These are phyloP conservation scores for Imbricaverruca yamaguchii DNA, from an alignment of 2,888 invertebrate genomes.

Conservation along the genomic window DNA sequence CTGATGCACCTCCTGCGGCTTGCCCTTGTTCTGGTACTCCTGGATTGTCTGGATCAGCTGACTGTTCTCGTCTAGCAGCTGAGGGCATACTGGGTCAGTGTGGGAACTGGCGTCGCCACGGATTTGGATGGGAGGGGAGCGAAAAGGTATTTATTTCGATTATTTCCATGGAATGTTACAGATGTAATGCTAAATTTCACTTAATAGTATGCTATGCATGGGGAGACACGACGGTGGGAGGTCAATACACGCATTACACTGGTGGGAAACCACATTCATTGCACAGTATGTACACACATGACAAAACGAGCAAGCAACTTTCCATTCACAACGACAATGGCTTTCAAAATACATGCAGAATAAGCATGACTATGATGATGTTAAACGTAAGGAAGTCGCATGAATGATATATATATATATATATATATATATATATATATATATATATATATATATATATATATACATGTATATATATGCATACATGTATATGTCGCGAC, in stretches of 20 bases:
- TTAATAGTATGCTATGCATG: not conserved
- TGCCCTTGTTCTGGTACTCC: slow-evolving; percentile 93
- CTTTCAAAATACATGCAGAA: too few relatives aligned
- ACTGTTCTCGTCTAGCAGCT: slow-evolving; percentile 95
- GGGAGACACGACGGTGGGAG: not conserved
- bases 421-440: too few relatives aligned
- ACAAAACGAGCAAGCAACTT: too few relatives aligned
- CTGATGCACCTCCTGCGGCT: slow-evolving; percentile 63
- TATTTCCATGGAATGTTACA: not conserved
- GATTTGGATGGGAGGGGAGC: not conserved
- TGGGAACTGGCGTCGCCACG: not conserved
- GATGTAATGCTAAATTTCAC: not conserved
- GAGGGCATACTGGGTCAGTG: slow-evolving; percentile 31
- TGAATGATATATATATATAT: too few relatives aligned
- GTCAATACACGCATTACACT: not conserved
- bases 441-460: too few relatives aligned
- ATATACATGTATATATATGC: too few relatives aligned
- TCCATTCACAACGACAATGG: too few relatives aligned
- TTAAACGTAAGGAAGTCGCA: too few relatives aligned
- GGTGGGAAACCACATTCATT: too few relatives aligned
- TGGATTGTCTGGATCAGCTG: slow-evolving; percentile 94
- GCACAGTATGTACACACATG: too few relatives aligned
- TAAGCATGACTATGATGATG: too few relatives aligned
- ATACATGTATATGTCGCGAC: too few relatives aligned
- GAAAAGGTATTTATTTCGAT: not conserved